A percentile compares a stretch with the other conserved stretches of the same genome.
Evolutionary conservation across 2,113 vertebrate genomes (phyloP).

Genomic region (Microtus pennsylvanicus): DNA sequence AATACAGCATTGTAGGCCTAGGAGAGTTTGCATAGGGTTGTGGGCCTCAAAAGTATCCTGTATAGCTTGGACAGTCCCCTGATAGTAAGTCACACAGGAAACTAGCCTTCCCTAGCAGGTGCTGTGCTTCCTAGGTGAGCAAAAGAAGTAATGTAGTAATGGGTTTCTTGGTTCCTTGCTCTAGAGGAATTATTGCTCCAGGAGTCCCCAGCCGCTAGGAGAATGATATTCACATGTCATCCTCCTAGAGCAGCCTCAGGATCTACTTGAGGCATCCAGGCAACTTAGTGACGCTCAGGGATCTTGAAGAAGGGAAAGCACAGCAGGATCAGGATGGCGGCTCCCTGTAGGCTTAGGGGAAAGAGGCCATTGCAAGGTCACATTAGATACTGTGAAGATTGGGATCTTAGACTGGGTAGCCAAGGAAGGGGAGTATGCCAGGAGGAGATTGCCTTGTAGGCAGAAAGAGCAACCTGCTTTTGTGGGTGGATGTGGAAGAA

Average conservation of each 20-base stretch:
- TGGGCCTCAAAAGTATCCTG: background rate
- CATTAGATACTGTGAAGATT: background rate
- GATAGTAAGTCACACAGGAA: slow-evolving; percentile 39
- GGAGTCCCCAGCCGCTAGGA: background rate
- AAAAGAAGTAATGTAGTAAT: background rate
- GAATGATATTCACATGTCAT: slow-evolving; percentile 10
- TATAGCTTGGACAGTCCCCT: background rate
- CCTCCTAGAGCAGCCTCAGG: background rate
- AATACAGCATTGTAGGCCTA: background rate
- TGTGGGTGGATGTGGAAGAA: background rate
- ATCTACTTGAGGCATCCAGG: background rate
- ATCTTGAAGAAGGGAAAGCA: slow-evolving; percentile 9
- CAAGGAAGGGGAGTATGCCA: background rate
- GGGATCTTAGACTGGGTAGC: background rate
- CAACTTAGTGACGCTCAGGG: background rate
- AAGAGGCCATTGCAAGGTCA: background rate
- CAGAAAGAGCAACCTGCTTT: background rate
- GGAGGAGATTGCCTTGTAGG: background rate
- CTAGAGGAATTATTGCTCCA: background rate
- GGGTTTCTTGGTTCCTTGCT: background rate
- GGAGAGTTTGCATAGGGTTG: background rate
- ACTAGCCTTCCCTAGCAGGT: background rate
- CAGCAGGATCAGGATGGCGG: background rate
- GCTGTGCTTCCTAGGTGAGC: background rate
- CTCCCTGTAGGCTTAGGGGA: background rate